Evolutionary conservation across 2,113 vertebrate species (phyloP).

Genomic region (Perognathus longimembris): DNA sequence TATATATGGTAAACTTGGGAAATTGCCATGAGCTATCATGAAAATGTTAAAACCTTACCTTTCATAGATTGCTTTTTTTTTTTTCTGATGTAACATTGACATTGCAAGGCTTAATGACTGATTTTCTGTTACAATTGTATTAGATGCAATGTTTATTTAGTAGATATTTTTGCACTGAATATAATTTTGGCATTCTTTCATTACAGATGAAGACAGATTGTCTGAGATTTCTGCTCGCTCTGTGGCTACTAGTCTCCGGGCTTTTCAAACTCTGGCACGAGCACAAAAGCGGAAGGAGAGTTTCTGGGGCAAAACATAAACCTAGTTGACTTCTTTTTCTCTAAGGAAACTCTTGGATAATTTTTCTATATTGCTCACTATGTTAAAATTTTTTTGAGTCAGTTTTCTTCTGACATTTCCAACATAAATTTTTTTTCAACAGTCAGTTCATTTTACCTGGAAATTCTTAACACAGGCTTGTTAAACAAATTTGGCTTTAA

Average conservation of each 20-base stretch:
- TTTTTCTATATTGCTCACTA: not conserved
- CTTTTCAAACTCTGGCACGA: conserved; percentile 90
- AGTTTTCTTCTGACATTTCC: conserved; percentile 18
- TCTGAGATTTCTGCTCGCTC: conserved; percentile 92
- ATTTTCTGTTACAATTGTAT: conserved; percentile 26
- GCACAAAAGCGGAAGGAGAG: conserved; percentile 90
- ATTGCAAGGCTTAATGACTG: not conserved
- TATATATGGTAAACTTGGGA: conserved; percentile 16
- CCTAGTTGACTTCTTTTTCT: conserved; percentile 26
- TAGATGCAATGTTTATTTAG: not conserved
- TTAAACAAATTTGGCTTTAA: conserved; percentile 49
- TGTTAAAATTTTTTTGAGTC: conserved; percentile 61
- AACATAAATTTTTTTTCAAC: conserved; percentile 55
- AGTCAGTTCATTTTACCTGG: conserved; percentile 64
- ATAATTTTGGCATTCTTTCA: conserved; percentile 26
- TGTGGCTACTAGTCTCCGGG: conserved; percentile 89
- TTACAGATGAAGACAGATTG: conserved; percentile 88
- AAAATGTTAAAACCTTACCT: conserved; percentile 30
- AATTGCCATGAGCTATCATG: not conserved
- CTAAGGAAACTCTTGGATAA: conserved; percentile 53
- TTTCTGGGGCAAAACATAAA: conserved; percentile 91
- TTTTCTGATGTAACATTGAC: not conserved
- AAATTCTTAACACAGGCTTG: conserved; percentile 32
- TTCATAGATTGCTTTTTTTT: not conserved
- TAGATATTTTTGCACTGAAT: not conserved